Conservation (phyloP, 2,888 invertebrate species). For the Sacculina carcini region DNA sequence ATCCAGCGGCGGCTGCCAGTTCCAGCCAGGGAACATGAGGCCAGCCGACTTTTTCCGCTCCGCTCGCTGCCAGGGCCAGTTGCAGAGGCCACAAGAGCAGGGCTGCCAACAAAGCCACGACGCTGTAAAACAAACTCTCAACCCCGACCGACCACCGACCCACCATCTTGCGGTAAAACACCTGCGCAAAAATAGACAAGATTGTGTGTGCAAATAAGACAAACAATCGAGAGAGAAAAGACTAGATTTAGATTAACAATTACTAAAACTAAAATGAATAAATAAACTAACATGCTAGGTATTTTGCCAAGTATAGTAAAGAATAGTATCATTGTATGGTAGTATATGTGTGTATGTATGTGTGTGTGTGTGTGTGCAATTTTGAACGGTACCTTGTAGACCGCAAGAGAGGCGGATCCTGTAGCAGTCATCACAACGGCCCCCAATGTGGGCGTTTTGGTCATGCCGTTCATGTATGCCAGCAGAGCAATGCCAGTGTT, state of each 20-base stretch:
- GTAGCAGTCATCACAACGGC: conserved; percentile 71
- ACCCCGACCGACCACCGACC: conserved; percentile 78
- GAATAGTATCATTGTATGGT: no score
- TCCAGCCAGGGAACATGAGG: conserved; percentile 65
- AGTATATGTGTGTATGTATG: no score
- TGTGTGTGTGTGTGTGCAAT: no score
- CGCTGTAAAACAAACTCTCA: conserved; percentile 72
- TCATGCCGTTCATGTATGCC: conserved; percentile 87
- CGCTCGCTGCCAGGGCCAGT: conserved; percentile 55
- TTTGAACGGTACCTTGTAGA: conserved; percentile 77
- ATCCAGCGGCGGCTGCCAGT: conserved; percentile 40
- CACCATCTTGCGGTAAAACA: conserved; percentile 75
- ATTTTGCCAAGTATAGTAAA: no score
- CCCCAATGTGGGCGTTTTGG: conserved; percentile 60
- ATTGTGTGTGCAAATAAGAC: background rate
- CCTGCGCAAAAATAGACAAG: conserved; percentile 27
- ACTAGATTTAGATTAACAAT: no score
- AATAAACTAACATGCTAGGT: no score
- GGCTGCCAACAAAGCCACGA: conserved; percentile 65
- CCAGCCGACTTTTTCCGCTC: conserved; percentile 56
- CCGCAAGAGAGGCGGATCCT: conserved; percentile 73
- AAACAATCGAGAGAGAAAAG: background rate
- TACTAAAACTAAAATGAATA: no score
- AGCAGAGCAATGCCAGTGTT: conserved; percentile 77
- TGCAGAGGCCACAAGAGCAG: conserved; percentile 74